Evolutionary conservation across 2,113 vertebrate genomes (phyloP), one percentile per base, ranked within the genome.

Genomic region (Vireo altiloquus): DNA sequence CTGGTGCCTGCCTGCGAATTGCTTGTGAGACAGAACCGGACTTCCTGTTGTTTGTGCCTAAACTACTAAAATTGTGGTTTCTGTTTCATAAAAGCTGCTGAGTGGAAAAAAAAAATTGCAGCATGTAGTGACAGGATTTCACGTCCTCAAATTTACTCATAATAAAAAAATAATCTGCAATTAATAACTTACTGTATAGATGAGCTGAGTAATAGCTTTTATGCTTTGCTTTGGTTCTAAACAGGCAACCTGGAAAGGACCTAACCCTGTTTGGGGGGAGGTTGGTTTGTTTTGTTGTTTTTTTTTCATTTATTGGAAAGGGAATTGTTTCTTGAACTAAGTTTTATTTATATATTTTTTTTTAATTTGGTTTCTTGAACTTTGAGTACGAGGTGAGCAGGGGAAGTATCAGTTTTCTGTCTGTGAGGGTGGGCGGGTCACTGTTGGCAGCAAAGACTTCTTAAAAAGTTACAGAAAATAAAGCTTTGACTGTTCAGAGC

Each of bases 351-450:
- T 75, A 9, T 52, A 8, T 0, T 8, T 68, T 8, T 68, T 65
- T 85, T 72, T 50, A 21, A 81, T 83, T 80, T 92, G 27, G 33
- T 63, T 75, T 84, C 50, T 81, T 90, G 72, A 90, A 63, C 87
- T 88, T 79, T 65, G 63, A 85, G 21, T 76, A 49, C 0, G 10
- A 95, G 75, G 71, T 93, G 65, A 96, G 75, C 82, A 70, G 2
- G 3, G 77, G 60, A 97, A 89, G 76, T 90, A 90, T 89, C 84
- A 44, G 82, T 90, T 96, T 95, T 90, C 92, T 89, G 90, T 30
- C 63, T 72, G 54, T 61, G 52, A 74, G 64, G 61, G 74, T 88
- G 74, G 90, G 83, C 0, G 9, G 52, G 57, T 68, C 87, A 82
- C 71, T 90, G 68, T 74, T 93, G 76, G 42, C 68, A 78, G 80